These are phyloP conservation scores for Phanerotoma sp. DNA, from an alignment of 2,888 invertebrate species.

Conservation along the genomic window DNA sequence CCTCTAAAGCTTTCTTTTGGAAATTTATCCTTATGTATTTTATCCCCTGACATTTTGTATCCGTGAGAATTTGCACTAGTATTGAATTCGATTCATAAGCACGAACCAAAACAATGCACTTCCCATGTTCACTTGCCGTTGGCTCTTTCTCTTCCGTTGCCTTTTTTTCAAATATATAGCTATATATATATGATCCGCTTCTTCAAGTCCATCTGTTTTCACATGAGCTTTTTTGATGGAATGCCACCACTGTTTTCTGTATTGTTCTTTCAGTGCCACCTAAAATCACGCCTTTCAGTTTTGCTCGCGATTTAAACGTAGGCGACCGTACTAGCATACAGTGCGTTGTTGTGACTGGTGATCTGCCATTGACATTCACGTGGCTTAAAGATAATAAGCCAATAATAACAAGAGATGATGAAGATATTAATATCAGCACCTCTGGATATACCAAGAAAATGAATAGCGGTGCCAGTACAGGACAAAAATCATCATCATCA, in stretches of 20 bases:
- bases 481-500: not conserved
- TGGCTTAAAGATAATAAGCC: slow-evolving; percentile 66
- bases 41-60: no score
- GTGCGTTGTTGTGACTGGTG: slow-evolving; percentile 65
- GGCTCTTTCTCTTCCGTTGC: not conserved
- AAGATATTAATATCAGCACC: slow-evolving; percentile 29
- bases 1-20: no score
- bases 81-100: no score
- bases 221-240: slow-evolving; percentile 37
- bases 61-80: no score
- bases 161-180: no score
- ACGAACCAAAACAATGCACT: no score
- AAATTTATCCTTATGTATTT: no score
- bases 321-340: slow-evolving; percentile 65
- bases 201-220: no score
- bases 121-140: no score
- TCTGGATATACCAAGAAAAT: slow-evolving; percentile 33
- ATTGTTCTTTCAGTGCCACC: slow-evolving; percentile 61
- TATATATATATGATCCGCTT: not conserved
- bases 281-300: slow-evolving; percentile 68
- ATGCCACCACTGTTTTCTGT: slow-evolving; percentile 35
- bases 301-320: slow-evolving; percentile 65
- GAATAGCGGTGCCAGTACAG: not conserved
- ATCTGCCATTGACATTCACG: slow-evolving; percentile 65
- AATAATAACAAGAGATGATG: slow-evolving; percentile 48